Percentiles rank a stretch among this genome's conserved stretches.
These are phyloP conservation scores for Nerophis lumbriciformis DNA, from an alignment of 2,113 vertebrate genomes.

Conservation along the genomic window DNA sequence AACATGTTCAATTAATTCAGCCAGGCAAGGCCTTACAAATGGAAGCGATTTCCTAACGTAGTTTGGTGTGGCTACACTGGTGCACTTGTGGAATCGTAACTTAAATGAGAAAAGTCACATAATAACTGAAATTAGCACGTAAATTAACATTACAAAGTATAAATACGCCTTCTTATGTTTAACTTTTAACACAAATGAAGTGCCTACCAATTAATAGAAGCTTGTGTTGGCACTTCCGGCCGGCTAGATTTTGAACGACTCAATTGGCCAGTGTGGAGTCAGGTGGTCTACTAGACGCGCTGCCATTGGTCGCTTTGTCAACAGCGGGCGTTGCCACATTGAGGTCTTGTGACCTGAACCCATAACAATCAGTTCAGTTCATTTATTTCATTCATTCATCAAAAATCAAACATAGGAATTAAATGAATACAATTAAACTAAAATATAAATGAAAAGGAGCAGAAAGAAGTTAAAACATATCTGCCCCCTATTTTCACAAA, in stretches of 20 bases:
- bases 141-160: not conserved
- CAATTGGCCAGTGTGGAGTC: conserved; percentile 30
- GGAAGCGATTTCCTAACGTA: rapidly evolving
- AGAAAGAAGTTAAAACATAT: too few relatives aligned
- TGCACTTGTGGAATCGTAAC: not conserved
- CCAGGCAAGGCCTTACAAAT: not conserved
- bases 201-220: not conserved
- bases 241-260: not conserved
- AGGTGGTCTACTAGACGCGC: not conserved
- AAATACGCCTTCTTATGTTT: conserved; percentile 2
- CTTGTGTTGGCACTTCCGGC: not conserved
- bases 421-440: too few relatives aligned
- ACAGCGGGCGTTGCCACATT: not conserved
- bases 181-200: not conserved
- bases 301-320: conserved; percentile 28
- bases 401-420: too few relatives aligned
- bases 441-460: too few relatives aligned
- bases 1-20: not conserved
- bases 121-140: not conserved
- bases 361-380: too few relatives aligned
- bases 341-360: too few relatives aligned
- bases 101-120: not conserved
- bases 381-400: too few relatives aligned
- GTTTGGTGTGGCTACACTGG: not conserved
- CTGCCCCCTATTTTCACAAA: too few relatives aligned